Percentiles rank a stretch among this genome's conserved stretches.
These are phyloP conservation scores for Acanthosepion esculentum DNA, from an alignment of 2,888 invertebrate species.

Conservation along the genomic window DNA sequence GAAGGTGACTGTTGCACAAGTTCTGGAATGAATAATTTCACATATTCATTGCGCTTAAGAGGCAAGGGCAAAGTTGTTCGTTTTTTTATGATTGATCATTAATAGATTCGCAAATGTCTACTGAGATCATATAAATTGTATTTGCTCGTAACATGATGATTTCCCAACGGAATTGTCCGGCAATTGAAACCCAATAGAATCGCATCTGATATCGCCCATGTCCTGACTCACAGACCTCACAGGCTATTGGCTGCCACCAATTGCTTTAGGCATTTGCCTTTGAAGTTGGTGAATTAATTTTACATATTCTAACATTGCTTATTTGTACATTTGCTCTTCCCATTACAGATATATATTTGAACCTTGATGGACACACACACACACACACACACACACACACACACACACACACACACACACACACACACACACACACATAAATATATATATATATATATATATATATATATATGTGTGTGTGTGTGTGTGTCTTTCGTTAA, in stretches of 20 bases:
- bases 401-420: too few relatives aligned
- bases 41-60: not conserved
- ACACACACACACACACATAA: not conserved
- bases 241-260: not conserved
- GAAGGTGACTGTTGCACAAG: not conserved
- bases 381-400: too few relatives aligned
- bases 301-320: not conserved
- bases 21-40: not conserved
- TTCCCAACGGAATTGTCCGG: not conserved
- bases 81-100: not conserved
- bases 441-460: not conserved
- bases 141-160: not conserved
- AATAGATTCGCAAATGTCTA: not conserved
- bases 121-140: not conserved
- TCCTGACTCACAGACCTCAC: not conserved
- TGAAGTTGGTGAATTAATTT: not conserved
- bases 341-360: not conserved
- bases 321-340: not conserved
- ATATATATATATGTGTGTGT: not conserved
- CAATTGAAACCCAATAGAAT: not conserved
- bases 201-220: not conserved
- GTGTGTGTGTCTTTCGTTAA: not conserved
- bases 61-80: not conserved
- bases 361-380: not conserved
- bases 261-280: not conserved